Base-by-base conservation (phyloP, 2,888 invertebrate genomes). In the Alloscopus bannaensis region DNA sequence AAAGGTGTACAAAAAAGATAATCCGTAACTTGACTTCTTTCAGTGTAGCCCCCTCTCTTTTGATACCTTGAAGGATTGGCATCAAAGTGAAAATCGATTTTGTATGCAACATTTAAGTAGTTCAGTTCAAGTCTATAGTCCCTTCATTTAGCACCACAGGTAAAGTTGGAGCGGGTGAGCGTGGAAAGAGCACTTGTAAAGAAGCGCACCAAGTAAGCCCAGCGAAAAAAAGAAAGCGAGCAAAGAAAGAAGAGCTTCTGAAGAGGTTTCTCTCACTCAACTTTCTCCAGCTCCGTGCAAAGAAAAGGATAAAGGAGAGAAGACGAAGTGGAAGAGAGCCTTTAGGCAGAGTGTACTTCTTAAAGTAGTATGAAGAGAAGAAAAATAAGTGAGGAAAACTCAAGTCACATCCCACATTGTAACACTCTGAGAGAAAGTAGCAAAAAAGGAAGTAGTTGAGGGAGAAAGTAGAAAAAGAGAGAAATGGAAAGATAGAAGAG, bases 71-170 rank as follows among this genome's bases (percentile, higher is more conserved):
- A 75, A 60, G 68, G 47, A 68, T 36, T 59, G 20, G 73, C 36
- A 73, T 66, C 65, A 73, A 66, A 65, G 59, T 66, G 76, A 64
- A 77, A 77, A 77, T 78, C 77, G 77, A 78, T 78, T 69, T 52
- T 69, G 50, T 78, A 70, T 78, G 77, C 77, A 70, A 78, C 77
- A 70, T 70, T 78, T 65, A 59, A 62, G 36, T 42, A 81, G 76
- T 55, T 26, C 78, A 64, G 42, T 47, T 66, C 40, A 11, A 45
- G 42, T 55, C 40, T 40, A 40, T 50, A n/a, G 6, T n/a, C n/a
- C 16, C 62, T 24, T 62, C 50, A 4, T 47, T n/a, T 8, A 13
- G 50, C 50, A 4, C n/a, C 50, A 18, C 36, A 36, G 36, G 18
- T 24, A 52, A 52, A 52, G 8, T 36, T 36, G 36, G 13, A 36